Conservation (phyloP, 2,888 invertebrate genomes). For the Strigamia crassipes region DNA sequence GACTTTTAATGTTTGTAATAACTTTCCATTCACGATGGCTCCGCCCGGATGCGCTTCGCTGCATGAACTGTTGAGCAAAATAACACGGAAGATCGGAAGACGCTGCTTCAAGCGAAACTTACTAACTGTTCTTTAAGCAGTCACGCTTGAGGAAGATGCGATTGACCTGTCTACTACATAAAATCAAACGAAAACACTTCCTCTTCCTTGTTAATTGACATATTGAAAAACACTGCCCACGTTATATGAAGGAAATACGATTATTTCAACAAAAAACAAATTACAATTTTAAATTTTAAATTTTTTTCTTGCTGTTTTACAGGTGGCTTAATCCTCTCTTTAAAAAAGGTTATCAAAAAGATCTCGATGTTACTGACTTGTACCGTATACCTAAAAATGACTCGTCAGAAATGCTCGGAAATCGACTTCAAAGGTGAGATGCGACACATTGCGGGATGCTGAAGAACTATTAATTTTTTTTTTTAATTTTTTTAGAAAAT, state of each 20-base stretch:
- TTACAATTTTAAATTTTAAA: too few species aligned
- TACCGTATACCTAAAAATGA: conserved; percentile 72
- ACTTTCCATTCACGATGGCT: background rate
- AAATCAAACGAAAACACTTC: conserved; percentile 7
- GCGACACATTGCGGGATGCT: background rate
- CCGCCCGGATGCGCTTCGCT: conserved; percentile 1
- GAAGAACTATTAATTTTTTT: background rate
- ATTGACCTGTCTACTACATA: conserved; percentile 30
- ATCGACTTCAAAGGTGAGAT: conserved; percentile 68
- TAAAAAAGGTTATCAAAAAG: conserved; percentile 72
- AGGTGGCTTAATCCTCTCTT: conserved; percentile 80
- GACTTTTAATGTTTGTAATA: background rate
- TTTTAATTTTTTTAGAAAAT: conserved; percentile 62
- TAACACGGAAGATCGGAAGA: conserved; percentile 33
- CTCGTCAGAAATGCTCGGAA: conserved; percentile 70
- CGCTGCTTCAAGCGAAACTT: conserved; percentile 38
- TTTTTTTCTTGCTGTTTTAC: conserved; percentile 47
- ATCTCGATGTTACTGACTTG: conserved; percentile 74
- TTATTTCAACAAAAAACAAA: background rate
- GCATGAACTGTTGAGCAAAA: background rate
- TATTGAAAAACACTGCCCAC: conserved; percentile 20
- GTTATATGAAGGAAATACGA: background rate
- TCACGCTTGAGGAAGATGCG: conserved; percentile 42
- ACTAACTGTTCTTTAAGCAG: conserved; percentile 22
- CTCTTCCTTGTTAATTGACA: conserved; percentile 40